Evolutionary conservation across 2,797 vertebrate species (phyloP), one percentile per base, ranked within the genome.

Genomic region (Syndactyla subalaris): DNA sequence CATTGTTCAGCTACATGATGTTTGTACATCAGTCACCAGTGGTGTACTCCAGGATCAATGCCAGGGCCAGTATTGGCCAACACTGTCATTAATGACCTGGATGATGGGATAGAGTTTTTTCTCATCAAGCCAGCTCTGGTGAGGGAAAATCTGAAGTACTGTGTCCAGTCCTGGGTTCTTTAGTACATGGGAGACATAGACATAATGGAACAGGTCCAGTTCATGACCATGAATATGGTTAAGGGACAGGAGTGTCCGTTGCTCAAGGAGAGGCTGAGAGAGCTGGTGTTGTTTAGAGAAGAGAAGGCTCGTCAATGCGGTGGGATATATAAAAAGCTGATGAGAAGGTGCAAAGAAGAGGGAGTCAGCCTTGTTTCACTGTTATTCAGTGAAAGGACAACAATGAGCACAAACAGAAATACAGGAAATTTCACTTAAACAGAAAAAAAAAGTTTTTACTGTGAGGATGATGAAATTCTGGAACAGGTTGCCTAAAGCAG

Each of bases 31-130:
- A 34, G 4, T 43, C 34, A 49, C 32, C 2, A 1, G 13, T 30
- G 15, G 34, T 38, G 8, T 34, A 36, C 17, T 41, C 26, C 13
- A 48, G 32, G 10, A 26, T 39, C 6, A 13, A 3, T n/a, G 15
- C 9, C 11, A 55, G 13, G 32, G 29, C 6, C 52, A 75, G 5
- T 58, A 27, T 23, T 36, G 29, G 30, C 38, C 36, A 39, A 34
- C 1, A 2, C 17, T 83, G 32, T 11, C 20, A 54, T 36, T 61
- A 79, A 61, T 41, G 27, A 63, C 27, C 48, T 49, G 49, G 27
- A 55, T 0, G 0, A 49, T 43, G 19, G 41, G 19, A 70, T 11
- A 54, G 13, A 57, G 7, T 15, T 32, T 7, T 57, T 19, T 11
- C 36, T 75, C 55, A 57, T 62, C 71, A 57, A 70, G 27, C 36